phyloP scores from a whole-genome alignment of 2,113 vertebrate species.

The Microcebus lehilahytsara region DNA sequence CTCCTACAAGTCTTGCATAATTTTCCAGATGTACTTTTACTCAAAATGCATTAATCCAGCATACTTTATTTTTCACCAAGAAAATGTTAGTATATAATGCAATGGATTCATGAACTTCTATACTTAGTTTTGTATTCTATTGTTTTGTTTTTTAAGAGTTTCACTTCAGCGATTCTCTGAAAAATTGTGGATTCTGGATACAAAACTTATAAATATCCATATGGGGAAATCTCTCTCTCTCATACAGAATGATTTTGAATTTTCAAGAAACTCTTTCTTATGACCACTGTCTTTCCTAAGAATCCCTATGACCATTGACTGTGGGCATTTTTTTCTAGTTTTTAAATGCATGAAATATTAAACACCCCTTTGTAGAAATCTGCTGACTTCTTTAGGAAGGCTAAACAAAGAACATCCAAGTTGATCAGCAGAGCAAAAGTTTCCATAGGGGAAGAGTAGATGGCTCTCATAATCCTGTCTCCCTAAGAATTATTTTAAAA shows the following conservation, averaged over 20 bases:
- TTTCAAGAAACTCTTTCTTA: neutral
- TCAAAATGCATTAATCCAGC: neutral
- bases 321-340: neutral
- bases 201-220: neutral
- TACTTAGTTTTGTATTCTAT: neutral
- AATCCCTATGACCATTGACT: neutral
- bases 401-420: neutral
- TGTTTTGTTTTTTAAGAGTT: neutral
- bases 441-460: neutral
- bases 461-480: neutral
- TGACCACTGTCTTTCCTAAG: neutral
- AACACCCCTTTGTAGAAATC: neutral
- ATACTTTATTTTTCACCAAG: conserved; percentile 1
- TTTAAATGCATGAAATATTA: neutral
- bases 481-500: neutral
- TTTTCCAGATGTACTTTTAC: neutral
- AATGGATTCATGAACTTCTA: neutral
- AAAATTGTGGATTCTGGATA: neutral
- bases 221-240: neutral
- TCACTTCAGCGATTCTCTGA: neutral
- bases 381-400: neutral
- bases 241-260: neutral
- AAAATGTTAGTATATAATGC: neutral
- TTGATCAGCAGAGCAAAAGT: neutral
- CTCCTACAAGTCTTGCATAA: neutral